A percentile compares a stretch with the other conserved stretches of the same genome.
Conservation (phyloP, 2,797 vertebrate species). For the Pseudomugil tenellus region DNA sequence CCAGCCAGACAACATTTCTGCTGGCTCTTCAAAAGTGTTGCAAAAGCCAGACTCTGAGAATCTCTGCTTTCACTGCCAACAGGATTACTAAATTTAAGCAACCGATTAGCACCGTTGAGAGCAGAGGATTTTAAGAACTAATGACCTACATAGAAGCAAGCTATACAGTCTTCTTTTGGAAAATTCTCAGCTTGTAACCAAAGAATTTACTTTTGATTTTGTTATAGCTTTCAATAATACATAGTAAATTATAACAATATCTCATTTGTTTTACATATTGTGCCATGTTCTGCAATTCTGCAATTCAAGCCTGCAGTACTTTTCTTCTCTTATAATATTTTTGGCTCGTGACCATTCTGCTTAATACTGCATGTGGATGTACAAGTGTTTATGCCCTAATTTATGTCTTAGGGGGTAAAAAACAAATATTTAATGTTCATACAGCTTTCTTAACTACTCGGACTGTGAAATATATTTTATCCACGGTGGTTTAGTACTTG, state of each 20-base stretch:
- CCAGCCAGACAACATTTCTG: conserved; percentile 21
- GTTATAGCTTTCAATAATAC: background rate
- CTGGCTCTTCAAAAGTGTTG: conserved; percentile 47
- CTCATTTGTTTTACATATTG: background rate
- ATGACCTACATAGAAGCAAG: conserved; percentile 62
- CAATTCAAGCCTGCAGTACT: background rate
- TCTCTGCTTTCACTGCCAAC: conserved; percentile 57
- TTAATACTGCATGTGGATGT: conserved; percentile 26
- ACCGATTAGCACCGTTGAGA: conserved; percentile 59
- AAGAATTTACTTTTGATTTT: conserved; percentile 7
- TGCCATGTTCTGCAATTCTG: background rate
- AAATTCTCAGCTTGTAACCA: conserved; percentile 29
- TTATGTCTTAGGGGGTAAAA: background rate
- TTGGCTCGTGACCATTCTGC: background rate
- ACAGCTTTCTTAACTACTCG: background rate
- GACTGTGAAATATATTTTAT: background rate
- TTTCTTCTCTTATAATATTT: background rate
- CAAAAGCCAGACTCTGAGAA: conserved; percentile 58
- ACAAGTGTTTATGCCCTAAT: conserved; percentile 2
- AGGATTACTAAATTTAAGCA: conserved; percentile 71
- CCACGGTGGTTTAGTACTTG: background rate
- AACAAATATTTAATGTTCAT: background rate
- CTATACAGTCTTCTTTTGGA: conserved; percentile 13
- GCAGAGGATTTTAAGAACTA: conserved; percentile 60
- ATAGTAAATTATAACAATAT: background rate